Percentiles rank a stretch among this genome's conserved stretches.
These are phyloP conservation scores for Eupelmus urozonus DNA, from an alignment of 2,888 invertebrate species.

Conservation along the genomic window DNA sequence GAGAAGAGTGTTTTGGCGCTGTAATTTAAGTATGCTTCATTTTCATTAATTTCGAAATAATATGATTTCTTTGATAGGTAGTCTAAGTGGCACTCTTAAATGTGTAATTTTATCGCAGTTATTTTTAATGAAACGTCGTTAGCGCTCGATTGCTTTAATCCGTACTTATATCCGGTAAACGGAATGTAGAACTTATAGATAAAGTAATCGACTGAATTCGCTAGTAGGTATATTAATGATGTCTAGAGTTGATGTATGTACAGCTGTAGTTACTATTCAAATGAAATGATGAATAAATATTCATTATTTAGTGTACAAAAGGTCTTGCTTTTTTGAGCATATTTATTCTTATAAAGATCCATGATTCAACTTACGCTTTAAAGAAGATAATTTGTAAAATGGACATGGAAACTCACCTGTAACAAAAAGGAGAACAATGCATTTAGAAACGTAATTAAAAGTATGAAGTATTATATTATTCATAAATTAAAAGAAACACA, in stretches of 20 bases:
- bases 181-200: slow-evolving; percentile 8
- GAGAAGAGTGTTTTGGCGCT: too few species aligned
- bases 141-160: slow-evolving; percentile 23
- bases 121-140: slow-evolving; percentile 22
- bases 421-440: slow-evolving; percentile 39
- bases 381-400: not conserved
- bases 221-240: not conserved
- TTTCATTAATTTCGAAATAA: too few species aligned
- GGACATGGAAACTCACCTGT: slow-evolving; percentile 37
- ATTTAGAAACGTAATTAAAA: too few species aligned
- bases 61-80: not conserved
- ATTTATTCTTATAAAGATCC: too few species aligned
- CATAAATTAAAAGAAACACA: too few species aligned
- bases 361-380: slow-evolving; percentile 27
- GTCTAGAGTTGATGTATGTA: slow-evolving; percentile 4
- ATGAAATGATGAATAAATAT: too few species aligned
- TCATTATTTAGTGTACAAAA: too few species aligned
- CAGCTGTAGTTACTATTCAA: not conserved
- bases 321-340: too few species aligned
- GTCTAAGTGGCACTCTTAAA: not conserved
- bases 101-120: slow-evolving; percentile 8
- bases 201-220: slow-evolving; percentile 36
- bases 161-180: not conserved
- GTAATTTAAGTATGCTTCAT: not conserved
- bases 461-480: too few species aligned